Percentiles rank a stretch among this genome's conserved stretches.
Evolutionary conservation across 2,888 invertebrate genomes (phyloP).

Genomic region (Pterostichus niger): DNA sequence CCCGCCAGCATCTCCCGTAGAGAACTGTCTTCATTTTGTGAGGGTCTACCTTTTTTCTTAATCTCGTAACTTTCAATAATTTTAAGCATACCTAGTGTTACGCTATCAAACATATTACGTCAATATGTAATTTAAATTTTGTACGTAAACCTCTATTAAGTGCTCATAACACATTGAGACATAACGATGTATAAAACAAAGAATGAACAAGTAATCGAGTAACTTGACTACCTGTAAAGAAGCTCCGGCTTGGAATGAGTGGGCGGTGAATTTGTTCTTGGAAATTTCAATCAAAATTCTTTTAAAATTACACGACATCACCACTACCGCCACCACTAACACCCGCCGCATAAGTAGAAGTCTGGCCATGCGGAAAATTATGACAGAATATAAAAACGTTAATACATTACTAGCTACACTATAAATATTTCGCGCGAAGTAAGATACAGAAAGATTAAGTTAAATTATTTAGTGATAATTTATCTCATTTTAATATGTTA

Average conservation of each 20-base stretch:
- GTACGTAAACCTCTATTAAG: not conserved
- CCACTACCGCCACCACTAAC: conserved; percentile 7
- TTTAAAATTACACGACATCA: conserved; percentile 19
- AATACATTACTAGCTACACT: conserved; percentile 10
- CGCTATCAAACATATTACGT: not conserved
- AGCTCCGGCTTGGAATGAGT: conserved; percentile 18
- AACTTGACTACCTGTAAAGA: conserved; percentile 42
- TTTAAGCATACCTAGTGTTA: no score
- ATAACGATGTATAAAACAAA: conserved; percentile 43
- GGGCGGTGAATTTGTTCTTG: conserved; percentile 34
- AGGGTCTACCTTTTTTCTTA: no score
- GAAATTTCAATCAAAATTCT: conserved; percentile 54
- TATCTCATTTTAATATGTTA: no score
- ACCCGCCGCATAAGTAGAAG: conserved; percentile 1
- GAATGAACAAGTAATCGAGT: conserved; percentile 3
- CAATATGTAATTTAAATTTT: not conserved
- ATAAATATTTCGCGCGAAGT: no score
- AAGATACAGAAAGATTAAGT: no score
- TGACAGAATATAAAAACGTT: conserved; percentile 36
- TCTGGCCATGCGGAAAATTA: conserved; percentile 54
- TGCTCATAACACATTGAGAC: not conserved
- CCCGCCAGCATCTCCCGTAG: no score
- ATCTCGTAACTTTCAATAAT: no score
- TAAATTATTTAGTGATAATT: no score
- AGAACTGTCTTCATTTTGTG: no score